phyloP scores from a whole-genome alignment of 2,888 invertebrate species.

The Augiades crinisus region DNA sequence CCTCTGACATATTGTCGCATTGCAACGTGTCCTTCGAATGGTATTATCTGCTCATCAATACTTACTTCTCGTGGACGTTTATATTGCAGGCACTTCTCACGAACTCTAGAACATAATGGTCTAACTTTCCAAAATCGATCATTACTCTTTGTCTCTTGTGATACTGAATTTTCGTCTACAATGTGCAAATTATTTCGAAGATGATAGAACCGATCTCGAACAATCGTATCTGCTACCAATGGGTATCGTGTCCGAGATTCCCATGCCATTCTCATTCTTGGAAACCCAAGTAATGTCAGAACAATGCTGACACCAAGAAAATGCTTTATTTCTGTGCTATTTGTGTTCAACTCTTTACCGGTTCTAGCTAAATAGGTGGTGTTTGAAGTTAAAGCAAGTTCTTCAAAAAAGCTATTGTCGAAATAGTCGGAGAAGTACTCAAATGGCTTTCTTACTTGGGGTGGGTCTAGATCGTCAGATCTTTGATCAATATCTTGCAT shows the following conservation, averaged over 20 bases:
- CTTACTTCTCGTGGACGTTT: background rate
- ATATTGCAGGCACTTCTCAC: background rate
- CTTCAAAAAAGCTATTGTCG: too few species aligned
- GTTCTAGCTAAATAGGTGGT: too few species aligned
- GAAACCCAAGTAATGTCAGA: too few species aligned
- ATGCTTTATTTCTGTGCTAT: too few species aligned
- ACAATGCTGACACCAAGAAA: too few species aligned
- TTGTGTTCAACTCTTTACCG: too few species aligned
- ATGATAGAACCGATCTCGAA: background rate
- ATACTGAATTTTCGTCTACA: background rate
- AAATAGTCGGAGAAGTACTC: too few species aligned
- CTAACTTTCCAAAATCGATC: background rate
- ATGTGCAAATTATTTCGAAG: background rate
- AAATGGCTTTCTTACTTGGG: too few species aligned
- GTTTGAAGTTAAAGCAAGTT: too few species aligned
- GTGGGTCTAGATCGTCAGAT: too few species aligned
- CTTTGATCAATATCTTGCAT: too few species aligned
- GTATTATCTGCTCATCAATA: constrained; percentile 16
- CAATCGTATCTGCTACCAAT: background rate
- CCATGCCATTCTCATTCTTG: background rate
- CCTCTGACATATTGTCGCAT: constrained; percentile 27
- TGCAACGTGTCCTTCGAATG: constrained; percentile 26
- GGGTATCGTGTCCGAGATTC: background rate
- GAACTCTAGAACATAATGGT: background rate
- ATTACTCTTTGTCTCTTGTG: background rate